These are phyloP conservation scores for Engystomops pustulosus DNA, from an alignment of 2,113 vertebrate species.

Conservation along the genomic window DNA sequence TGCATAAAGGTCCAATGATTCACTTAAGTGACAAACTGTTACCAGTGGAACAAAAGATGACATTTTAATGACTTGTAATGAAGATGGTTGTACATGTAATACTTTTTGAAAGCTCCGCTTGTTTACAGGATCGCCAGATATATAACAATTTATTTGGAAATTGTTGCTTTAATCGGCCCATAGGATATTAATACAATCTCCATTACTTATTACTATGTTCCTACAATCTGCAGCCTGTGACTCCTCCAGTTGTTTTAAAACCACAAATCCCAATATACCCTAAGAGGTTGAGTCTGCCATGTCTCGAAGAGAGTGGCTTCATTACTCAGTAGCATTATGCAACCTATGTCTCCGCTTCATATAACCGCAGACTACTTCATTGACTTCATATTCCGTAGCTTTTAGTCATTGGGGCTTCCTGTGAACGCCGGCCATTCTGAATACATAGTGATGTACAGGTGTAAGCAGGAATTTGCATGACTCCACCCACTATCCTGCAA, in stretches of 20 bases:
- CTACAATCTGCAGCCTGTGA: not conserved
- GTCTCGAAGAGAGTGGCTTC: not conserved
- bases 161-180: not conserved
- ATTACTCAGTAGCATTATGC: not conserved
- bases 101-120: not conserved
- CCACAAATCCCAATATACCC: not conserved
- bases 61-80: slow-evolving; percentile 32
- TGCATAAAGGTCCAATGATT: slow-evolving; percentile 32
- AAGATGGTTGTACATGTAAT: not conserved
- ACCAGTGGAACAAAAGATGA: slow-evolving; percentile 27
- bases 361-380: not conserved
- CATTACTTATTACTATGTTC: not conserved
- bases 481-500: not conserved
- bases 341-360: not conserved
- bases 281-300: not conserved
- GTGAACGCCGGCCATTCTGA: not conserved
- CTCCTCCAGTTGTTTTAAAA: not conserved
- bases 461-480: not conserved
- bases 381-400: not conserved
- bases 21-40: slow-evolving; percentile 37
- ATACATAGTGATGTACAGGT: not conserved
- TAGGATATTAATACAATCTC: not conserved
- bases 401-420: not conserved
- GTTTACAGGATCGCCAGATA: not conserved
- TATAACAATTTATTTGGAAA: not conserved